Base-by-base conservation (phyloP, 2,888 invertebrate genomes). In the Dastarcus helophoroides region DNA sequence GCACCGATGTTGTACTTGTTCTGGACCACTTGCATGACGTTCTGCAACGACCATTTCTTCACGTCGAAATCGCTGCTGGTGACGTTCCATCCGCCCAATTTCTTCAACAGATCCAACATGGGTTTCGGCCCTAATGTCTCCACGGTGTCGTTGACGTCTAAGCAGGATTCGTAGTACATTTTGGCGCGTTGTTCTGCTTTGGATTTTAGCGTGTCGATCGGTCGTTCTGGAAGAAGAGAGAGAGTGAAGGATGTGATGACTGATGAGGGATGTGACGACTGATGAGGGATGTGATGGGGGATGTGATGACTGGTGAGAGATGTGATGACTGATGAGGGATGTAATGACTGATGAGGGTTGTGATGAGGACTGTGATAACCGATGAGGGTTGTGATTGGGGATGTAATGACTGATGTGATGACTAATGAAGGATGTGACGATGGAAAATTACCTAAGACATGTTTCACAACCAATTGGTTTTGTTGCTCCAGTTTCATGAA, bases 401-500 rank as follows among this genome's bases (percentile, higher is more conserved):
- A n/a, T n/a, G n/a, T n/a, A n/a, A n/a, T n/a, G n/a, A n/a, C n/a
- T n/a, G n/a, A n/a, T n/a, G 7, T 11, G 30, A n/a, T n/a, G n/a
- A n/a, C n/a, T n/a, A n/a, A n/a, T n/a, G n/a, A n/a, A n/a, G n/a
- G n/a, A n/a, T n/a, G n/a, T 19, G 19, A 7, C 24, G 14, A 12
- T 12, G 13, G n/a, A n/a, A n/a, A n/a, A n/a, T n/a, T 63, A 89
- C 89, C 91, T 42, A 95, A 65, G 26, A 84, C 83, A 58, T 83
- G 85, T 60, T 86, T 84, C 47, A 95, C 79, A 14, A 86, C 79
- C 28, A 90, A 64, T 59, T 94, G 91, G 60, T 94, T 95, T 55
- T 88, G 81, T 54, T 91, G 79, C 55, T 89, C 89, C 26, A 95
- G 69, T 58, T 90, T 90, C 40, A 82, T 83, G 57, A 95, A 94